Percentiles rank a stretch among this genome's conserved stretches.
Evolutionary conservation across 2,888 invertebrate genomes (phyloP).

Genomic region (Physocephala rufipes): DNA sequence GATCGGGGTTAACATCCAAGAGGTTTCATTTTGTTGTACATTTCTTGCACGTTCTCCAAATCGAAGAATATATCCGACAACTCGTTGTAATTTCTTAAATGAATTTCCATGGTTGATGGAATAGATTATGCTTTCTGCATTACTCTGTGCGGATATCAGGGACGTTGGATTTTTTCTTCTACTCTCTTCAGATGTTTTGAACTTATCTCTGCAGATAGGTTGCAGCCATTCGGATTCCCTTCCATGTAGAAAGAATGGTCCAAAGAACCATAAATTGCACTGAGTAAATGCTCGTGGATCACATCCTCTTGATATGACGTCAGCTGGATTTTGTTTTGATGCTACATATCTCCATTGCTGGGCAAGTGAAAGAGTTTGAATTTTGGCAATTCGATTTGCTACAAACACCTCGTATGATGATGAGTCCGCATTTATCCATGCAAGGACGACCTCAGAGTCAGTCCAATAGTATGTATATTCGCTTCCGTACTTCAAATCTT

Average conservation of each 20-base stretch:
- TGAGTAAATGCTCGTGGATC: too few species aligned
- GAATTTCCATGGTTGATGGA: too few species aligned
- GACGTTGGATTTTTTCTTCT: neutral
- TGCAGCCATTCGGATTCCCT: conserved; percentile 30
- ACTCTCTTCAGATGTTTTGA: neutral
- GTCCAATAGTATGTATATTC: conserved; percentile 37
- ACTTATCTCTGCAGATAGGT: conserved; percentile 14
- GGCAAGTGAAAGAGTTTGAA: conserved; percentile 37
- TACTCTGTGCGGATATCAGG: too few species aligned
- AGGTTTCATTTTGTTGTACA: too few species aligned
- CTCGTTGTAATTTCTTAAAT: too few species aligned
- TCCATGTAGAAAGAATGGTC: neutral
- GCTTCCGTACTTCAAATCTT: neutral
- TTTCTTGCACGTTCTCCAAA: too few species aligned
- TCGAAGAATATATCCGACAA: too few species aligned
- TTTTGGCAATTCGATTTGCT: conserved; percentile 40
- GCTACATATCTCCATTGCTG: too few species aligned
- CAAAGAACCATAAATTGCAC: neutral
- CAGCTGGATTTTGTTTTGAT: too few species aligned
- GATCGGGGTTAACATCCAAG: too few species aligned
- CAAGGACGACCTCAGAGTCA: conserved; percentile 52
- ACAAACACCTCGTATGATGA: conserved; percentile 42
- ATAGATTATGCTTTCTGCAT: too few species aligned
- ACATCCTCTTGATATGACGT: too few species aligned
- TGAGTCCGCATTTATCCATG: conserved; percentile 47